These are phyloP conservation scores for Notocelia uddmanniana DNA, from an alignment of 2,888 invertebrate genomes.

Conservation along the genomic window DNA sequence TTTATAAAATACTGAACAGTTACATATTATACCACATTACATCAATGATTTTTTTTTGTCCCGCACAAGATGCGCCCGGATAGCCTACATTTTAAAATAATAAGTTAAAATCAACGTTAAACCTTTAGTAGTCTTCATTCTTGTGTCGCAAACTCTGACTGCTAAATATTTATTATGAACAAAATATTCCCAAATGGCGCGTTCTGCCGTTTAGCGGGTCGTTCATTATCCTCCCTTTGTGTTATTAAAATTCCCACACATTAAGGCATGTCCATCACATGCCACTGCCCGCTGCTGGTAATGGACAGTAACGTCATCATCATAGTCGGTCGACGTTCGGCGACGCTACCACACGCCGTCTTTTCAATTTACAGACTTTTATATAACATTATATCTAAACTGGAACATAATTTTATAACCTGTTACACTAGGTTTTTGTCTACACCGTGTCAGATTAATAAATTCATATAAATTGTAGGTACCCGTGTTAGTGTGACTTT, in stretches of 20 bases:
- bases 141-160: neutral
- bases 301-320: conserved; percentile 55
- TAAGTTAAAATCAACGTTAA: neutral
- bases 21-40: too few species aligned
- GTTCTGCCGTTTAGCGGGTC: conserved; percentile 2
- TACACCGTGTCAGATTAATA: neutral
- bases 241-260: conserved; percentile 51
- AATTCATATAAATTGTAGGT: neutral
- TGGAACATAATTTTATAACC: neutral
- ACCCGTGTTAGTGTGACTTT: neutral
- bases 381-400: conserved; percentile 5
- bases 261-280: conserved; percentile 60
- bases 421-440: neutral
- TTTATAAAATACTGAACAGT: too few species aligned
- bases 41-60: too few species aligned
- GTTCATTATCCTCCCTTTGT: conserved; percentile 34
- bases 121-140: neutral
- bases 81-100: neutral
- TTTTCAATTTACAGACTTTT: conserved; percentile 24
- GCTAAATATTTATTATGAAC: conserved; percentile 7
- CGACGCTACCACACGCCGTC: conserved; percentile 50
- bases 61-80: neutral
- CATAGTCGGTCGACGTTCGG: conserved; percentile 64
- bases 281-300: conserved; percentile 60
- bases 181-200: conserved; percentile 11